phyloP scores from a whole-genome alignment of 2,797 vertebrate species.

The Protosalanx chinensis region DNA sequence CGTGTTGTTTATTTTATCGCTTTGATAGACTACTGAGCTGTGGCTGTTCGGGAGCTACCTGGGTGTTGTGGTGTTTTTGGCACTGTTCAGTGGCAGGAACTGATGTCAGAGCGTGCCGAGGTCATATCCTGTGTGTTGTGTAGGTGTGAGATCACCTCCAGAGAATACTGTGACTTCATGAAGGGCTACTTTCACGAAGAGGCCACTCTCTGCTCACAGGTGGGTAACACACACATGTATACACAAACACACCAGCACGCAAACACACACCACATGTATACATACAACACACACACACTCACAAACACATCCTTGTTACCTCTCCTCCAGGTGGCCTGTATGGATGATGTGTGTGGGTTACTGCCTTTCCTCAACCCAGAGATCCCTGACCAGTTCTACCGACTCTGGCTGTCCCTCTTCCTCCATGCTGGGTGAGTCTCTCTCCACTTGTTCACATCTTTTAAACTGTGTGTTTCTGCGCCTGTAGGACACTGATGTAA shows the following conservation, averaged over 20 bases:
- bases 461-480: neutral
- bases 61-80: too few relatives aligned
- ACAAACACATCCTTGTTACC: neutral
- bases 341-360: constrained; percentile 96
- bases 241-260: neutral
- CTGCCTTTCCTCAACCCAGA: constrained; percentile 95
- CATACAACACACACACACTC: neutral
- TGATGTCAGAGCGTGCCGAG: neutral
- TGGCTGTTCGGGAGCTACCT: too few relatives aligned
- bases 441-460: neutral
- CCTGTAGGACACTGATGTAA: neutral
- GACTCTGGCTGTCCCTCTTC: constrained; percentile 96
- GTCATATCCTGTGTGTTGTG: constrained; percentile 3
- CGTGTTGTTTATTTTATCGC: too few relatives aligned
- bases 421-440: constrained; percentile 89
- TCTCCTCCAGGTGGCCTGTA: constrained; percentile 86
- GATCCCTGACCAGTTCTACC: constrained; percentile 95
- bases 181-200: constrained; percentile 95
- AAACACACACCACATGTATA: neutral
- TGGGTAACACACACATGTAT: constrained; percentile 38
- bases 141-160: constrained; percentile 97
- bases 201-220: constrained; percentile 96
- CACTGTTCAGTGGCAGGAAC: neutral
- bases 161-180: constrained; percentile 98
- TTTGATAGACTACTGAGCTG: too few relatives aligned